phyloP scores from a whole-genome alignment of 92 coral and sea anemone species.

The Hydrozoanthus gracilis region DNA sequence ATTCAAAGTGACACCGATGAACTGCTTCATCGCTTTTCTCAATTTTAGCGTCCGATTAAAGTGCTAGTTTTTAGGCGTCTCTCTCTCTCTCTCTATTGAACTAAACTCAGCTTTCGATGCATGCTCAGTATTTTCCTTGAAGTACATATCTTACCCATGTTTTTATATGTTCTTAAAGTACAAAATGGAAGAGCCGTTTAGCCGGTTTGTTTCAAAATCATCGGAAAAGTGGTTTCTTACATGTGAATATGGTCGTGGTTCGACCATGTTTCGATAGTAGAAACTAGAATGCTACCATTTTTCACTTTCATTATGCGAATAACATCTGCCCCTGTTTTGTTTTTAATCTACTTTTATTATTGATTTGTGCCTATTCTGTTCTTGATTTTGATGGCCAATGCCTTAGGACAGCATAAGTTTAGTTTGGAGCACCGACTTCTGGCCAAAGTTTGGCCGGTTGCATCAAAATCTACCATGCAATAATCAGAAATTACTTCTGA shows the following conservation, averaged over 20 bases:
- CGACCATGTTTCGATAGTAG: not conserved
- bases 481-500: not conserved
- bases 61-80: not conserved
- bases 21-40: not conserved
- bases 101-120: too few relatives aligned
- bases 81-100: not conserved
- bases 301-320: not conserved
- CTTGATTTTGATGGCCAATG: constrained; percentile 20
- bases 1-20: not conserved
- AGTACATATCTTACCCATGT: too few relatives aligned
- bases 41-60: not conserved
- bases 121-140: not conserved
- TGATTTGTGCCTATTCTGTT: constrained; percentile 3
- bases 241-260: not conserved
- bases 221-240: not conserved
- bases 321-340: constrained; percentile 45
- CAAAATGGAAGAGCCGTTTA: not conserved
- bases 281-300: not conserved
- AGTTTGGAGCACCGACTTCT: not conserved
- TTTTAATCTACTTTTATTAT: constrained; percentile 28
- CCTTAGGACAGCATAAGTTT: not conserved
- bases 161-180: not conserved
- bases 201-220: not conserved
- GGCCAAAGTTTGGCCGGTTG: not conserved
- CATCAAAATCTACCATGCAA: not conserved